A percentile compares a stretch with the other conserved stretches of the same genome.
phyloP scores from a whole-genome alignment of 2,797 vertebrate species.

The Yasuhikotakia modesta region DNA sequence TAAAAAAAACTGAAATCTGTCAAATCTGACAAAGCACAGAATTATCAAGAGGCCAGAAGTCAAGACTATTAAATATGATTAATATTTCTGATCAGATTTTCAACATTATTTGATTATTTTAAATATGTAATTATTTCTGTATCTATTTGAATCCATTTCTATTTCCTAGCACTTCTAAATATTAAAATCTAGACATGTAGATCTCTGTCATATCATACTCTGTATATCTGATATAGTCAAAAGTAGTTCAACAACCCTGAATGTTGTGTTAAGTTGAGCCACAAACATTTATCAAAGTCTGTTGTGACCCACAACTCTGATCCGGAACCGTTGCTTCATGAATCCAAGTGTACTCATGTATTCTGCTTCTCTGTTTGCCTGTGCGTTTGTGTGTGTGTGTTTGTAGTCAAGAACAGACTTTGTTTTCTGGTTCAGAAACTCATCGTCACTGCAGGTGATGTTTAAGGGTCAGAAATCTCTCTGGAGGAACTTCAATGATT shows the following conservation, averaged over 20 bases:
- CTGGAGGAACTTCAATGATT: constrained; percentile 39
- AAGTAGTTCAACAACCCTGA: constrained; percentile 63
- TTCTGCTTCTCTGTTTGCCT: constrained; percentile 18
- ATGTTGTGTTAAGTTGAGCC: constrained; percentile 70
- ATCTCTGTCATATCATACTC: no score
- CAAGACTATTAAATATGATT: no score
- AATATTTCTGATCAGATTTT: no score
- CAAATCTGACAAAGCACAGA: no score
- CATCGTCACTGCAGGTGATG: constrained; percentile 27
- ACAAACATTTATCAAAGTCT: constrained; percentile 70
- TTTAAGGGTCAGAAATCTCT: constrained; percentile 27
- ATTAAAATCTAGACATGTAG: no score
- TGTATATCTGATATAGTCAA: constrained; percentile 30
- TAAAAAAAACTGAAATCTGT: no score
- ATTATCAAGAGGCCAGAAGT: no score
- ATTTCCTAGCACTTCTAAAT: no score
- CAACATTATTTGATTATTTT: no score
- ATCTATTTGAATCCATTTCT: no score
- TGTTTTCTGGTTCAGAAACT: constrained; percentile 36
- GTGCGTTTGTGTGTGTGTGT: constrained; percentile 51
- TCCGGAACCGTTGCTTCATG: constrained; percentile 22
- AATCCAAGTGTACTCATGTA: constrained; percentile 45
- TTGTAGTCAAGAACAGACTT: constrained; percentile 28
- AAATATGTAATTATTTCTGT: no score
- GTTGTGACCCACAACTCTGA: constrained; percentile 52